Evolutionary conservation across 2,797 vertebrate species (phyloP).

Genomic region (Alcedo atthis): DNA sequence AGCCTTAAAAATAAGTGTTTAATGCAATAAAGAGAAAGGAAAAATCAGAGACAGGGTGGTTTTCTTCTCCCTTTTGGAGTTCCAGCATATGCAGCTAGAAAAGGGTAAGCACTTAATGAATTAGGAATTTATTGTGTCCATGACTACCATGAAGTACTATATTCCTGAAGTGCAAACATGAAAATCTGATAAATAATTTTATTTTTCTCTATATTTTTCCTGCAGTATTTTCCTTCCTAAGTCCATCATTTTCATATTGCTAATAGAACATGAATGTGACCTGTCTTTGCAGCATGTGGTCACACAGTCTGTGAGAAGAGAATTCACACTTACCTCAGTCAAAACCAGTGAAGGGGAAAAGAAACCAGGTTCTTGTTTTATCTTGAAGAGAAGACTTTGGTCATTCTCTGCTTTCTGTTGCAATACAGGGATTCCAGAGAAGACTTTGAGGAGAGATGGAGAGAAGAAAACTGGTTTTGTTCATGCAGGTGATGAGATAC

Average conservation of each 20-base stretch:
- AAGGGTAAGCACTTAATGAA: not conserved
- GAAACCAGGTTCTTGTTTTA: not conserved
- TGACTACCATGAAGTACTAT: not conserved
- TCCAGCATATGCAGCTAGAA: not conserved
- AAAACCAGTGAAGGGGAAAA: not conserved
- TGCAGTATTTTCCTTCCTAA: not conserved
- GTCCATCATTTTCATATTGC: not conserved
- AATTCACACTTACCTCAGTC: not conserved
- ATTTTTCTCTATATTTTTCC: not conserved
- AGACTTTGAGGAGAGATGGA: not conserved
- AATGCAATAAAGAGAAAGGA: not conserved
- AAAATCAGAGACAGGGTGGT: not conserved
- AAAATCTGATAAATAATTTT: not conserved
- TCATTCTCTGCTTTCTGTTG: not conserved
- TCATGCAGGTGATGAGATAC: not conserved
- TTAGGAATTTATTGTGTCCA: not conserved
- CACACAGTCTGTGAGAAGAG: not conserved
- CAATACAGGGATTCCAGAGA: not conserved
- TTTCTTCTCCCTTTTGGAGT: not conserved
- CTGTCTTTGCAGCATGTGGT: not conserved
- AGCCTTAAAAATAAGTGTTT: not conserved
- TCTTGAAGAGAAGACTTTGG: not conserved
- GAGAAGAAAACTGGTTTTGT: not conserved
- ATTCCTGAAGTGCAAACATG: not conserved
- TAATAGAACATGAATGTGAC: not conserved